A percentile compares a stretch with the other conserved stretches of the same genome.
Conservation (phyloP, 2,797 vertebrate genomes). For the Ceyx erithaca region DNA sequence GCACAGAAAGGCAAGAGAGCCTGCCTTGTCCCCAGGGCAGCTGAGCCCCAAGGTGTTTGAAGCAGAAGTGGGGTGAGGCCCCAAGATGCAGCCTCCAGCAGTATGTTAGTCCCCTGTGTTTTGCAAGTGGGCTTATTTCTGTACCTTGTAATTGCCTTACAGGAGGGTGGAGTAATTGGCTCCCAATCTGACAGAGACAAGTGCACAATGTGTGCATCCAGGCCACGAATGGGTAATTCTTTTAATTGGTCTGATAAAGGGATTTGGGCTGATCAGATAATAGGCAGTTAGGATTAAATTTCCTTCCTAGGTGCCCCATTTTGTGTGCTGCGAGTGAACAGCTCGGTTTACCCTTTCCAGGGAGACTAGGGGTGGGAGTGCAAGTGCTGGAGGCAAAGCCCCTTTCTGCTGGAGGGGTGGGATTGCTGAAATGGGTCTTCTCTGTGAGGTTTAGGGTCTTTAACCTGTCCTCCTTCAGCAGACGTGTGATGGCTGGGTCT, state of each 20-base stretch:
- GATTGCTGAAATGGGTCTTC: background rate
- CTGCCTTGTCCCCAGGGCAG: background rate
- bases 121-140: constrained; percentile 61
- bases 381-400: background rate
- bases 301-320: constrained; percentile 29
- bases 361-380: background rate
- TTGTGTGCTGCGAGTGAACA: background rate
- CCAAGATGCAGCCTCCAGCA: background rate
- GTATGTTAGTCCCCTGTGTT: background rate
- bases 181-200: constrained; percentile 52
- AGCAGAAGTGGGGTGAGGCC: background rate
- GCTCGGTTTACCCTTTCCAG: background rate
- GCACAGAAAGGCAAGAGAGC: background rate
- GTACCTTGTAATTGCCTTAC: constrained; percentile 64
- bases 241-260: constrained; percentile 70
- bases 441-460: background rate
- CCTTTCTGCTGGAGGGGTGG: background rate
- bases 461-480: background rate
- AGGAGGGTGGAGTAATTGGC: constrained; percentile 63
- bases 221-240: constrained; percentile 59
- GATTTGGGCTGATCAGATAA: constrained; percentile 62
- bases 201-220: constrained; percentile 47
- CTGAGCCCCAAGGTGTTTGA: background rate
- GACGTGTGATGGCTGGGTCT: background rate
- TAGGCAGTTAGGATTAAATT: constrained; percentile 58